phyloP scores from a whole-genome alignment of 2,888 invertebrate species.

The Ophion ventricosus region DNA sequence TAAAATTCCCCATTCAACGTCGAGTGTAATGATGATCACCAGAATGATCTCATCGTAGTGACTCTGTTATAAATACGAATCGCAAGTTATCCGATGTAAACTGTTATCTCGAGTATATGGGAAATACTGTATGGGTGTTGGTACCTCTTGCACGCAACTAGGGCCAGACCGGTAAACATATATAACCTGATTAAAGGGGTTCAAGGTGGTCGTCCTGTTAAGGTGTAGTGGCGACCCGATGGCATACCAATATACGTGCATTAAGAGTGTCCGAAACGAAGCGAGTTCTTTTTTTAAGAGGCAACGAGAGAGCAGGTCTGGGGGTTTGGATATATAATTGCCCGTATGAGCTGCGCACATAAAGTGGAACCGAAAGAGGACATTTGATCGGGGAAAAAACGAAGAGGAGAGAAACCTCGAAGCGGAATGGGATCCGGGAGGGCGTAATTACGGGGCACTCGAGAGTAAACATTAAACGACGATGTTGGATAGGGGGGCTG shows the following conservation, averaged over 20 bases:
- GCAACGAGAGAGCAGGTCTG: not conserved
- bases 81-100: slow-evolving; percentile 11
- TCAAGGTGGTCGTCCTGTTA: slow-evolving; percentile 53
- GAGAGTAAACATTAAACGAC: slow-evolving; percentile 60
- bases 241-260: slow-evolving; percentile 38
- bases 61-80: not conserved
- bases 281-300: slow-evolving; percentile 20
- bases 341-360: slow-evolving; percentile 46
- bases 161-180: slow-evolving; percentile 42
- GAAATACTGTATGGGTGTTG: not conserved
- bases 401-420: slow-evolving; percentile 38
- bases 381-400: slow-evolving; percentile 19
- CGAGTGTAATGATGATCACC: not conserved
- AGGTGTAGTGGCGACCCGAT: slow-evolving; percentile 50
- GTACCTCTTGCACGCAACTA: slow-evolving; percentile 13
- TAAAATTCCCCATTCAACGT: not conserved
- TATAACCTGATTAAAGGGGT: slow-evolving; percentile 61
- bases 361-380: slow-evolving; percentile 7
- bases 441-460: slow-evolving; percentile 55
- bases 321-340: slow-evolving; percentile 37
- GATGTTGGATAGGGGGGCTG: slow-evolving; percentile 17
- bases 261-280: slow-evolving; percentile 42
- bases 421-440: slow-evolving; percentile 40
- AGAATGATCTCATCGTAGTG: not conserved
- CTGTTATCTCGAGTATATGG: not conserved